Evolutionary conservation across 2,797 vertebrate species (phyloP), one percentile per base, ranked within the genome.

Genomic region (Molossus alvarezi): DNA sequence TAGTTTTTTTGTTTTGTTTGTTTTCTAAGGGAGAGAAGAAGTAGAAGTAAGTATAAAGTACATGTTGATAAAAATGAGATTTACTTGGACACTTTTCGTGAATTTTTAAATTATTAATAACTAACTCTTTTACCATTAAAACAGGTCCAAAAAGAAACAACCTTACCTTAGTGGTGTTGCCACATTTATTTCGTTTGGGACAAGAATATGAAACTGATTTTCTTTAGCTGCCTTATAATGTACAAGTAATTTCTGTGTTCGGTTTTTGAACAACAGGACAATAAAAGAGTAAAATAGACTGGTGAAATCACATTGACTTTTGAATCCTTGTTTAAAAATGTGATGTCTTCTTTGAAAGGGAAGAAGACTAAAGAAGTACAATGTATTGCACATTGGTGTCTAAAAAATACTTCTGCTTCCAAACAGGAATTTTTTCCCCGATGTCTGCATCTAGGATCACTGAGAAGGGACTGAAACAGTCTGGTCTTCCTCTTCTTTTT

Each of bases 391-490:
- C 53, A 71, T 79, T 77, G 45, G 17, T 94, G 76, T 97, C 89
- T 97, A 72, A 96, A 95, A 93, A 84, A 69, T 71, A 90, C 94
- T 97, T 98, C 85, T 98, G 45, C 94, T 93, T 97, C 95, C 79
- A 90, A 95, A 96, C 90, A 97, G 96, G 92, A 80, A 12, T 94
- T 94, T 87, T 64, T 23, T 6, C 3, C 81, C 27, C 1, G 21
- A 67, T 72, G 29, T 95, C 79, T 91, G 10, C 76, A 48, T 94
- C 90, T 97, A 96, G 84, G 76, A 91, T 94, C 88, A 95, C 12
- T 90, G 84, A 96, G 67, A 95, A 84, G 97, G 77, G 79, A 77
- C 58, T 93, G 65, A 94, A 92, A 69, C 60, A 75, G 60, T 60
- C 62, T 55, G 25, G 69, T 71, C 37, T 81, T 64, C 58, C 23